Conservation (phyloP, 2,797 vertebrate species). For the Poecilia gillii region DNA sequence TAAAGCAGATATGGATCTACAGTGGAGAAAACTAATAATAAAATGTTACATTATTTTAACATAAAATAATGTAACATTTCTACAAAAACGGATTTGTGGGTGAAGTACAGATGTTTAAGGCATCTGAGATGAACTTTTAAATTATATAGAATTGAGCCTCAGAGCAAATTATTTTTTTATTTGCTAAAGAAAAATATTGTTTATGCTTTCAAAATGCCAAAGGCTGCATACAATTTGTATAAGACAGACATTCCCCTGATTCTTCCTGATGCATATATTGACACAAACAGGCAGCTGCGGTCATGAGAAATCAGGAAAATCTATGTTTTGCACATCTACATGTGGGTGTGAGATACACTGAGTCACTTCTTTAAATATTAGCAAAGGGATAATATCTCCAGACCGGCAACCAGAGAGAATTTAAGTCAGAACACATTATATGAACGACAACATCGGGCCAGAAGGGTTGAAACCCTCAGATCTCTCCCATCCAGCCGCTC, state of each 20-base stretch:
- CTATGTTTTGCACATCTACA: neutral
- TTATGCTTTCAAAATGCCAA: conserved; percentile 15
- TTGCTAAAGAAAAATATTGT: conserved; percentile 11
- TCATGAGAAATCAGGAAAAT: neutral
- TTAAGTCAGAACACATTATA: neutral
- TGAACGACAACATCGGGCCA: neutral
- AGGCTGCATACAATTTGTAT: conserved; percentile 7
- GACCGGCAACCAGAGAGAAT: neutral
- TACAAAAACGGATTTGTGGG: neutral
- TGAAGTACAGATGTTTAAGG: neutral
- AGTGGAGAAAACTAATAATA: neutral
- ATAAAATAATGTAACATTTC: neutral
- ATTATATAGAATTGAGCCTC: neutral
- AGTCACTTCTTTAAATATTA: neutral
- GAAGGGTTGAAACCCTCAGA: neutral
- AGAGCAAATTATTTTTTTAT: neutral
- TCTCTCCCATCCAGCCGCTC: neutral
- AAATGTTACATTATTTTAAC: conserved; percentile 3
- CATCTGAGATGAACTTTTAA: conserved; percentile 18
- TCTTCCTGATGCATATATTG: conserved; percentile 32
- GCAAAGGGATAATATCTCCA: neutral
- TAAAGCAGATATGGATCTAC: neutral
- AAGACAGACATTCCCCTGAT: conserved; percentile 15
- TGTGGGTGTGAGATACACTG: neutral
- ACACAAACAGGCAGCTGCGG: conserved; percentile 18